A percentile compares a stretch with the other conserved stretches of the same genome.
Conservation (phyloP, 1,140 invertebrate species). For the Brachionus manjavacas region DNA sequence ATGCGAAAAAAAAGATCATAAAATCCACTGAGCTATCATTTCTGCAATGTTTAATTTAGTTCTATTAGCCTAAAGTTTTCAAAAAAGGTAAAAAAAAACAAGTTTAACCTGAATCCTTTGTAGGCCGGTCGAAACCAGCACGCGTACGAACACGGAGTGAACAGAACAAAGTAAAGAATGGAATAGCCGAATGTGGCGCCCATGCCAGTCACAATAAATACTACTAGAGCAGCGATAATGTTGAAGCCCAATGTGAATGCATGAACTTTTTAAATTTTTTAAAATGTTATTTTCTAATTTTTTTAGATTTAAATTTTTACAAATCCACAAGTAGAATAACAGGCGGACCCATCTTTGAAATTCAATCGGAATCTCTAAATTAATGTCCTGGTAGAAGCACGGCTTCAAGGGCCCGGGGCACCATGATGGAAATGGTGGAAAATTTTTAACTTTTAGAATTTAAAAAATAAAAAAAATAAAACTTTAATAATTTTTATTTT, state of each 20-base stretch:
- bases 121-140: constrained; percentile 89
- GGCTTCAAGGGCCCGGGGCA: constrained; percentile 73
- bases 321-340: constrained; percentile 93
- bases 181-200: constrained; percentile 76
- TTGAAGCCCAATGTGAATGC: constrained; percentile 44
- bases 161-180: constrained; percentile 80
- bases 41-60: constrained; percentile 61
- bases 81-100: not conserved
- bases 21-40: constrained; percentile 95
- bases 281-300: no score
- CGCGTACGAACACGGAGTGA: constrained; percentile 91
- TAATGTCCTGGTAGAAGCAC: constrained; percentile 98
- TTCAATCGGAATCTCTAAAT: constrained; percentile 94
- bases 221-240: constrained; percentile 46
- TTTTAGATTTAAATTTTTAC: constrained; percentile 62
- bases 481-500: not conserved
- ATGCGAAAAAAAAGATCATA: constrained; percentile 98
- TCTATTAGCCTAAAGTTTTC: not conserved
- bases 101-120: constrained; percentile 72
- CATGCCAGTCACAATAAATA: constrained; percentile 50
- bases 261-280: no score
- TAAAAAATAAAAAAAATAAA: not conserved
- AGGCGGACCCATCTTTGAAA: constrained; percentile 91
- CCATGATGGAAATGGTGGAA: constrained; percentile 89
- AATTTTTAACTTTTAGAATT: constrained; percentile 74